Conservation (phyloP, 1,140 invertebrate species). For the Apis florea region DNA sequence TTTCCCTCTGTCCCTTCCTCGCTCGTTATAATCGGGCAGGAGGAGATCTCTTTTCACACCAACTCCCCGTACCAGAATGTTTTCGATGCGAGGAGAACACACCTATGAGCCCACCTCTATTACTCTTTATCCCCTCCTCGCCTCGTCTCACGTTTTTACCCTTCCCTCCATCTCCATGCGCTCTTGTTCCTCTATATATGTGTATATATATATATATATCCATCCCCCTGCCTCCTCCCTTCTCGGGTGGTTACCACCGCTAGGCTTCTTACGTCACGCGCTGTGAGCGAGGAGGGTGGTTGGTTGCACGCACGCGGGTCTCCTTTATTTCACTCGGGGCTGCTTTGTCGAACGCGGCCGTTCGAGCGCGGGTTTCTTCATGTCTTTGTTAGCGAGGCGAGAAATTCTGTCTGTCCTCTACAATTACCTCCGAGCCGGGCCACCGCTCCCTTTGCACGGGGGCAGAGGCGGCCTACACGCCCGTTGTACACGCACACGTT, state of each 20-base stretch:
- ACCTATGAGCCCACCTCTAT: constrained; percentile 40
- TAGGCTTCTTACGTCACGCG: constrained; percentile 26
- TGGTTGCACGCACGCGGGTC: constrained; percentile 22
- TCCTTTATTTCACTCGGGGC: constrained; percentile 69
- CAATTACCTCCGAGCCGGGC: constrained; percentile 68
- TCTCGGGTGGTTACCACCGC: background rate
- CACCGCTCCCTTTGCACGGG: constrained; percentile 9
- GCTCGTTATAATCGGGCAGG: constrained; percentile 37
- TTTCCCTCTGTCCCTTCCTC: background rate
- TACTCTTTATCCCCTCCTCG: background rate
- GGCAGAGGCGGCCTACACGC: background rate
- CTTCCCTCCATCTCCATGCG: background rate
- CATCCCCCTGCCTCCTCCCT: background rate
- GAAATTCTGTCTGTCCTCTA: constrained; percentile 77
- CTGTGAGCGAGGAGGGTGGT: constrained; percentile 30
- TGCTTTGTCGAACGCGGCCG: constrained; percentile 70
- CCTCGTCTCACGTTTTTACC: background rate
- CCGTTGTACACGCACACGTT: background rate
- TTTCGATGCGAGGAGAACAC: constrained; percentile 56
- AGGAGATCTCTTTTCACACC: constrained; percentile 57
- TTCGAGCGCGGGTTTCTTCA: constrained; percentile 74
- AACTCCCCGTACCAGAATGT: constrained; percentile 35
- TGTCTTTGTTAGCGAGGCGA: constrained; percentile 79
- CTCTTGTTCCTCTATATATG: too few species aligned
- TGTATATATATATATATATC: background rate